Conservation (phyloP, 2,113 vertebrate genomes). For the Plotosus lineatus region DNA sequence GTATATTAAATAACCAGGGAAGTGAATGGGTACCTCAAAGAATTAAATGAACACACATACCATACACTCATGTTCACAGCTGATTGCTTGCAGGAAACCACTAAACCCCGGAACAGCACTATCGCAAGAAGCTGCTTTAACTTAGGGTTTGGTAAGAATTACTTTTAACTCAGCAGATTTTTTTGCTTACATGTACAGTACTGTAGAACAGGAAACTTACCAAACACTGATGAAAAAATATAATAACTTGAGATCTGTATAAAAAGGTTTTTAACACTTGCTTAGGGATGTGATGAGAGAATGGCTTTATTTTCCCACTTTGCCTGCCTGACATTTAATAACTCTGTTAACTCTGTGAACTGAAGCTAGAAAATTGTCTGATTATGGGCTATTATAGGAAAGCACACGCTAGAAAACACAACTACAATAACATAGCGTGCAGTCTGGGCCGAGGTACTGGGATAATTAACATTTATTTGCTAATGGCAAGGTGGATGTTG, state of each 20-base stretch:
- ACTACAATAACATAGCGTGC: neutral
- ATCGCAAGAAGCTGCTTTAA: too few species aligned
- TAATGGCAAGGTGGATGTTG: too few species aligned
- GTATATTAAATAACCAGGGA: too few species aligned
- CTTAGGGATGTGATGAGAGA: neutral
- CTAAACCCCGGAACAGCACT: too few species aligned
- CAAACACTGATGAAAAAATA: too few species aligned
- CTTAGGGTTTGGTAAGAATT: too few species aligned
- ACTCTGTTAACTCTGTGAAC: neutral
- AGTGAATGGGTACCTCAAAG: too few species aligned
- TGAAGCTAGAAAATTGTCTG: neutral
- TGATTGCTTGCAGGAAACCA: neutral
- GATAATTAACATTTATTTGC: too few species aligned
- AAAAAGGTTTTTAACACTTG: neutral
- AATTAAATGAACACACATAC: neutral
- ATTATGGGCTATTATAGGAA: neutral
- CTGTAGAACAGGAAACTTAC: too few species aligned
- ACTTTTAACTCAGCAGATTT: too few species aligned
- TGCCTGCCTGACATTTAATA: neutral
- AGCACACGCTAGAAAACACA: neutral
- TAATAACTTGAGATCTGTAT: too few species aligned
- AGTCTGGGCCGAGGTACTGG: neutral
- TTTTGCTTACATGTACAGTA: too few species aligned
- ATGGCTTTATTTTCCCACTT: neutral
- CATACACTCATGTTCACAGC: neutral